Conservation (phyloP, 1,140 invertebrate species). For the Oncopeltus fasciatus region DNA sequence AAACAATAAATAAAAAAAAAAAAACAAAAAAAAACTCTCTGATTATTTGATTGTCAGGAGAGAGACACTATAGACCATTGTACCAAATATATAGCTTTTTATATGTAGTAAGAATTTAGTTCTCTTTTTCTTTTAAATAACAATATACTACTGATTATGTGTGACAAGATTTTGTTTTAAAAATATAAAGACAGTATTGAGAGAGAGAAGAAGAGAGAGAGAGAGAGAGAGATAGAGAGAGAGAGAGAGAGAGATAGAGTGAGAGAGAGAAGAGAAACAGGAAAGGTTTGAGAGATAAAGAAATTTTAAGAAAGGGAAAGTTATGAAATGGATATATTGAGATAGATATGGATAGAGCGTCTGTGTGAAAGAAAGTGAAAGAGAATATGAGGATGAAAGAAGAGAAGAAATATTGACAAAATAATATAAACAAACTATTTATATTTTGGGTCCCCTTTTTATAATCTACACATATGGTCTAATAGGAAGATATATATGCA, state of each 20-base stretch:
- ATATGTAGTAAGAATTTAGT: not conserved
- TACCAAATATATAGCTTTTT: constrained; percentile 2
- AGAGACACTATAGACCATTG: constrained; percentile 2
- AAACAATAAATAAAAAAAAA: not conserved
- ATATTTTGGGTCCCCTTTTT: constrained; percentile 1
- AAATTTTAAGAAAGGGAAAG: too few species aligned
- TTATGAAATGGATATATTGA: too few species aligned
- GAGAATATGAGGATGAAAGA: not conserved
- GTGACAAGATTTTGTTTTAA: too few species aligned
- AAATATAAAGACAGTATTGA: too few species aligned
- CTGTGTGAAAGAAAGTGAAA: not conserved
- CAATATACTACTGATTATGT: too few species aligned
- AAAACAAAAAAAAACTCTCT: not conserved
- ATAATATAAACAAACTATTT: not conserved
- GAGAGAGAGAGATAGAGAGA: too few species aligned
- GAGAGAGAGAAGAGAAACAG: too few species aligned
- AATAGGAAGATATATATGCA: constrained; percentile 6
- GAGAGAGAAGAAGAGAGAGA: too few species aligned
- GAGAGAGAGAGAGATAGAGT: too few species aligned
- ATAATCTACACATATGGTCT: not conserved
- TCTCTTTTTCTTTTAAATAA: not conserved
- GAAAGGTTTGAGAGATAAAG: too few species aligned
- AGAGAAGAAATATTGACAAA: not conserved
- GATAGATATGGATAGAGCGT: too few species aligned
- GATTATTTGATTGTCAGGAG: constrained; percentile 7